phyloP scores from a whole-genome alignment of 2,113 vertebrate species.

The Scatophagus argus region DNA sequence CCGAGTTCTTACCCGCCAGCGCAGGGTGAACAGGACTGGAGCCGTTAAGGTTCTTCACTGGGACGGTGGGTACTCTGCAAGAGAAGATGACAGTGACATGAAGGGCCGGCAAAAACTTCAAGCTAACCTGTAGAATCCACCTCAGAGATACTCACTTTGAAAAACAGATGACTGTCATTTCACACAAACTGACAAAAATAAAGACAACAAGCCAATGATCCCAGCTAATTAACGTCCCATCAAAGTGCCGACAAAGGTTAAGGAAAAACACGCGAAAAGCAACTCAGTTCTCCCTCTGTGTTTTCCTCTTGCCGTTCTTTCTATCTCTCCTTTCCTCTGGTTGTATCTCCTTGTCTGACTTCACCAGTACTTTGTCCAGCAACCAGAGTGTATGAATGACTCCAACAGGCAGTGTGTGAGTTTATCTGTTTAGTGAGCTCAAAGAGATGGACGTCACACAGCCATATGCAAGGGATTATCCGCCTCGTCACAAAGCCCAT shows the following conservation, averaged over 20 bases:
- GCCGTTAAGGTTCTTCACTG: conserved; percentile 94
- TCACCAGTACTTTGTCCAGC: neutral
- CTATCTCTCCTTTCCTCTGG: neutral
- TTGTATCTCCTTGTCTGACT: neutral
- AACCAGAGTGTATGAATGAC: neutral
- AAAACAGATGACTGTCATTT: conserved; percentile 72
- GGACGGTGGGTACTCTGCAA: conserved; percentile 91
- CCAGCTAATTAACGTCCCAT: too few relatives aligned
- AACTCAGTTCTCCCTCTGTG: neutral
- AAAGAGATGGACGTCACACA: conserved; percentile 51
- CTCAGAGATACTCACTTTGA: conserved; percentile 56
- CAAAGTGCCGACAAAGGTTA: neutral
- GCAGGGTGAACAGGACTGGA: conserved; percentile 93
- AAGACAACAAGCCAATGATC: too few relatives aligned
- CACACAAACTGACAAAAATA: neutral
- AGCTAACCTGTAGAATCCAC: neutral
- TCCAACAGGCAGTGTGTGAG: neutral
- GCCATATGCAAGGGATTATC: conserved; percentile 68
- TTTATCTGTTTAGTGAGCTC: conserved; percentile 71
- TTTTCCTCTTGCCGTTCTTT: neutral
- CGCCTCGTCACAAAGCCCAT: conserved; percentile 56
- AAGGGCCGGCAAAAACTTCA: neutral
- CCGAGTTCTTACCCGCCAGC: conserved; percentile 86
- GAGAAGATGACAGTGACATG: neutral
- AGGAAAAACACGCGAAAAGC: neutral